These are phyloP conservation scores for Pyrochroa serraticornis DNA, from an alignment of 2,888 invertebrate species.

Conservation along the genomic window DNA sequence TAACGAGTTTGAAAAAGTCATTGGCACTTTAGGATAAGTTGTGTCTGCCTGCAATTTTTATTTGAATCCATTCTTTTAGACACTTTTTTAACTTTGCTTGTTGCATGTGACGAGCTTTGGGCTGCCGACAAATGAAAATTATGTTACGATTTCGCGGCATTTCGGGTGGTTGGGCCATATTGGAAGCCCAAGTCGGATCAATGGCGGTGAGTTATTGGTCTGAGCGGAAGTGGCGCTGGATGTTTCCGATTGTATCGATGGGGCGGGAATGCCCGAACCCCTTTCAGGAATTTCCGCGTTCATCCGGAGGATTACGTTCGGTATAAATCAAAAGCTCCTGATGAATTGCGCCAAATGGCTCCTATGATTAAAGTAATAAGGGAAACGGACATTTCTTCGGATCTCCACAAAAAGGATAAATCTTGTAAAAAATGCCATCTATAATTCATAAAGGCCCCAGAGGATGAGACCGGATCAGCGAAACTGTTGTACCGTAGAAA, in stretches of 20 bases:
- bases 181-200: conserved; percentile 4
- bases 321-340: conserved; percentile 55
- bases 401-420: conserved; percentile 51
- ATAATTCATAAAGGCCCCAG: conserved; percentile 57
- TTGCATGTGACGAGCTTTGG: too few relatives aligned
- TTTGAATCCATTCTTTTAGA: too few relatives aligned
- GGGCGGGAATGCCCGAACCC: background rate
- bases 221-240: too few relatives aligned
- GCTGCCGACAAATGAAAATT: too few relatives aligned
- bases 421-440: conserved; percentile 56
- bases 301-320: conserved; percentile 36
- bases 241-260: conserved; percentile 3
- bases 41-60: too few relatives aligned
- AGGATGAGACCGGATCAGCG: conserved; percentile 48
- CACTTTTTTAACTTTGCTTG: too few relatives aligned
- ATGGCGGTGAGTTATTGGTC: background rate
- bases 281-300: conserved; percentile 3
- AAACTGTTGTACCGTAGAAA: conserved; percentile 42
- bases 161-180: background rate
- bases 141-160: too few relatives aligned
- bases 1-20: too few relatives aligned
- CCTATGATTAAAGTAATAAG: conserved; percentile 60
- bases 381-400: conserved; percentile 53
- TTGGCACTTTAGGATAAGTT: too few relatives aligned
- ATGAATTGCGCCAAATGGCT: conserved; percentile 59